Base-by-base conservation (phyloP, 2,113 vertebrate genomes). In the Phrynosoma platyrhinos region DNA sequence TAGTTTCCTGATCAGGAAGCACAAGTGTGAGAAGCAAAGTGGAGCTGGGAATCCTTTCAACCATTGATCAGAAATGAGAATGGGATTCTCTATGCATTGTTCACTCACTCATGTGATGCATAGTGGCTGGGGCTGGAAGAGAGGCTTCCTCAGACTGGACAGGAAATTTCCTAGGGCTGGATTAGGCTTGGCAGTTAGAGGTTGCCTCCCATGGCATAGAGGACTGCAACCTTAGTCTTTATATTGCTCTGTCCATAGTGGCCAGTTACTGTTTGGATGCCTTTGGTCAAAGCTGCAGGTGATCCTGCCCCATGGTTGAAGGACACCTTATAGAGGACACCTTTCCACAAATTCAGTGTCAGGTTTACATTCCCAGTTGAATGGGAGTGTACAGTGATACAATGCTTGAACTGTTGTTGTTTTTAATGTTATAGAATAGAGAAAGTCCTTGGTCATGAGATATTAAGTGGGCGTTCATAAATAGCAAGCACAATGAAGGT, bases 391-490 rank as follows among this genome's bases (percentile, higher is more conserved):
- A 21, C 36, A 40, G 21, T 52, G 69, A 72, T 9, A 36, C 82
- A 68, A 32, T 80, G 66, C 66, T 80, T 71, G 3, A 9, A 12
- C 25, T 30, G 10, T 12, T 27, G 4, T 25, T 47, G 47, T 30
- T 72, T 47, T 25, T 20, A 75, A 23, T 47, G 9, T 75, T 40
- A 6, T 12, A 72, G 77, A 74, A 74, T 64, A 23, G 58, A 71
- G 9, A 30, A 18, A 21, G 14, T 62, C 55, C 27, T 74, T 64
- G 27, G 69, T 62, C n/a, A 64, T 62, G 74, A 89, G 81, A 78
- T 88, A 75, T 88, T 85, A 72, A 53, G 36, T 79, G 79, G 69
- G 20, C 42, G 25, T 68, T 82, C 20, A 30, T 53, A 89, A 93
- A 87, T 75, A 69, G 77, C 83, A 53, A 91, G 52, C 87, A 83